Conservation (phyloP, 2,113 vertebrate genomes). For the Melanocharis versteri region DNA sequence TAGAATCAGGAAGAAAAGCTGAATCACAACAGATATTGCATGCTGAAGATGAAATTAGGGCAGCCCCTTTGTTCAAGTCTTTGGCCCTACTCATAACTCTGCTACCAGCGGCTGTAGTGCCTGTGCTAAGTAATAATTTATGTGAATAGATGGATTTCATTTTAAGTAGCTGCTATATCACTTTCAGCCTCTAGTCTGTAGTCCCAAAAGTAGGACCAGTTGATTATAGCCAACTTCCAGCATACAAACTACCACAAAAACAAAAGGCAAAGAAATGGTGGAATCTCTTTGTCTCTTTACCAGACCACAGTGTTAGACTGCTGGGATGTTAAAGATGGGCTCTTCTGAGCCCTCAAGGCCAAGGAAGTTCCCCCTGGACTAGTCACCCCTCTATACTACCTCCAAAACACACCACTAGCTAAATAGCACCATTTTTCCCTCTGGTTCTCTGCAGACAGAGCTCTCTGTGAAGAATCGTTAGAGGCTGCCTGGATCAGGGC, state of each 20-base stretch:
- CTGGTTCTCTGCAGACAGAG: neutral
- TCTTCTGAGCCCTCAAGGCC: neutral
- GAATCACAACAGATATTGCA: neutral
- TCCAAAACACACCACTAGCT: neutral
- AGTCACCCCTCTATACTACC: neutral
- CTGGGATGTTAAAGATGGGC: neutral
- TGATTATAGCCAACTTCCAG: neutral
- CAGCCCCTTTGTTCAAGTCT: neutral
- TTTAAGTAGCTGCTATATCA: neutral
- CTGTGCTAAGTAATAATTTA: neutral
- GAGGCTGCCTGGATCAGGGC: neutral
- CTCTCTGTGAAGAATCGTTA: neutral
- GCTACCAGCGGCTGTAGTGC: neutral
- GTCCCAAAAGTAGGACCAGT: neutral
- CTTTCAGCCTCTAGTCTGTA: neutral
- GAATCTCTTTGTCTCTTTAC: neutral
- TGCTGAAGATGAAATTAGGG: neutral
- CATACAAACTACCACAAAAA: neutral
- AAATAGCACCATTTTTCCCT: neutral
- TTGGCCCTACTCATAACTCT: neutral
- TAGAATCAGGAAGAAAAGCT: constrained; percentile 33
- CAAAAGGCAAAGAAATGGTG: neutral
- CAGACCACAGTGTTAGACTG: neutral
- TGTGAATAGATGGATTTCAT: neutral
- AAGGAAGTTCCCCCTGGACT: neutral